phyloP scores from a whole-genome alignment of 2,888 invertebrate species.

The Emmelina monodactyla region DNA sequence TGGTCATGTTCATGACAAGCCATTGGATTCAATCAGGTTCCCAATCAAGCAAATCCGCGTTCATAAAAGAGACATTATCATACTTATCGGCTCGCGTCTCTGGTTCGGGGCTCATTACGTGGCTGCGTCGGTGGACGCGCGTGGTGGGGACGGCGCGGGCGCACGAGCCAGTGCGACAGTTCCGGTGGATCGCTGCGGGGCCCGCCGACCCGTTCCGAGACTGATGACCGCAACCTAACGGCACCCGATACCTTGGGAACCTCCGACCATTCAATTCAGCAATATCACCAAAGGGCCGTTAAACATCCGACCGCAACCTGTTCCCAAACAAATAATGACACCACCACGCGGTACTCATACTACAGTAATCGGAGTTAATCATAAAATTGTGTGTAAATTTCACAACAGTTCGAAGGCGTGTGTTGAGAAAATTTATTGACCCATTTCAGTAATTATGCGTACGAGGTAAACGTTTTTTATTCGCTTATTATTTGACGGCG shows the following conservation, averaged over 20 bases:
- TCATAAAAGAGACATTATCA: slow-evolving; percentile 1
- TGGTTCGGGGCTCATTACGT: neutral
- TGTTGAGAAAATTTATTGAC: slow-evolving; percentile 1
- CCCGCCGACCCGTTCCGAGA: slow-evolving; percentile 37
- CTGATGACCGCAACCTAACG: slow-evolving; percentile 61
- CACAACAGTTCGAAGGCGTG: slow-evolving; percentile 6
- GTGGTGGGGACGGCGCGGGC: slow-evolving; percentile 2
- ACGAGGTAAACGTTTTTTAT: neutral
- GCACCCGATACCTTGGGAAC: slow-evolving; percentile 35
- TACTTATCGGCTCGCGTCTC: neutral
- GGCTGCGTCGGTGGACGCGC: neutral
- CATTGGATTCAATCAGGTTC: slow-evolving; percentile 1
- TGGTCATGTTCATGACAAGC: slow-evolving; percentile 1
- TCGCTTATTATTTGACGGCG: neutral
- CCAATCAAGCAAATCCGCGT: neutral
- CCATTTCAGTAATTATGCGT: slow-evolving; percentile 1
- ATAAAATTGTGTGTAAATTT: slow-evolving; percentile 8
- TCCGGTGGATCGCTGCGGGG: slow-evolving; percentile 46
- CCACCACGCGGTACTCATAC: slow-evolving; percentile 18
- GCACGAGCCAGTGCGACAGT: slow-evolving; percentile 43
- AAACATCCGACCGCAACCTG: slow-evolving; percentile 28
- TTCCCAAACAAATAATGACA: slow-evolving; percentile 26
- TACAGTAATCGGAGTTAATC: slow-evolving; percentile 6
- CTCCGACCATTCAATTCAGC: slow-evolving; percentile 28
- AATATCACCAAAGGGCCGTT: slow-evolving; percentile 28